phyloP scores from a whole-genome alignment of 1,140 invertebrate genomes.

The Zaprionus capensis region DNA sequence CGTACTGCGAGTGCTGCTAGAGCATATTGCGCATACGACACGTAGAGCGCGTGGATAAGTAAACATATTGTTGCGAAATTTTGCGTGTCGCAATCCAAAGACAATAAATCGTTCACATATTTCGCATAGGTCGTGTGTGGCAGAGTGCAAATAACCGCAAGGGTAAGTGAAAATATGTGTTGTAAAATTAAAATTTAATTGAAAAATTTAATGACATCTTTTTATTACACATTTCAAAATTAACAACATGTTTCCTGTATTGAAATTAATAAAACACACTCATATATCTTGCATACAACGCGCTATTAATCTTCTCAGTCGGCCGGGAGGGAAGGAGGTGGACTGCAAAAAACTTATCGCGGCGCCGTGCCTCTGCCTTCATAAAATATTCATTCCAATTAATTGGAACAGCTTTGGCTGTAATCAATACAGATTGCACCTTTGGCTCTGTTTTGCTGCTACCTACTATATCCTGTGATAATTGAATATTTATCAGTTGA shows the following conservation, averaged over 20 bases:
- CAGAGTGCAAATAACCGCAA: conserved; percentile 3
- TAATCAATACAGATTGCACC: conserved; percentile 39
- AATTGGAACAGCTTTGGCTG: conserved; percentile 19
- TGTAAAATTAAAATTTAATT: neutral
- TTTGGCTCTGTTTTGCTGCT: conserved; percentile 14
- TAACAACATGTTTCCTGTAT: neutral
- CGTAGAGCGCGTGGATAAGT: conserved; percentile 63
- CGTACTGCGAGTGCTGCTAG: conserved; percentile 33
- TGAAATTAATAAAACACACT: neutral
- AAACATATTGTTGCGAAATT: conserved; percentile 74
- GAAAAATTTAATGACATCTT: neutral
- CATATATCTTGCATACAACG: neutral
- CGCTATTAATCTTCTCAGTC: neutral
- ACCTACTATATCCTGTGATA: conserved; percentile 6
- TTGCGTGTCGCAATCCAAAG: conserved; percentile 51
- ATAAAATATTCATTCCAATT: conserved; percentile 37
- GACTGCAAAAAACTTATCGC: neutral
- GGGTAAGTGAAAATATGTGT: conserved; percentile 26
- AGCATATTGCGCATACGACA: conserved; percentile 75
- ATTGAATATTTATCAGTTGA: conserved; percentile 52
- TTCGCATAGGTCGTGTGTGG: conserved; percentile 22
- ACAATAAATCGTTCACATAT: conserved; percentile 53
- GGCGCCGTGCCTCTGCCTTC: neutral
- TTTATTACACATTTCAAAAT: neutral
- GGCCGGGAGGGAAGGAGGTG: neutral